phyloP scores from a whole-genome alignment of 2,113 vertebrate species.

The Takifugu flavidus region DNA sequence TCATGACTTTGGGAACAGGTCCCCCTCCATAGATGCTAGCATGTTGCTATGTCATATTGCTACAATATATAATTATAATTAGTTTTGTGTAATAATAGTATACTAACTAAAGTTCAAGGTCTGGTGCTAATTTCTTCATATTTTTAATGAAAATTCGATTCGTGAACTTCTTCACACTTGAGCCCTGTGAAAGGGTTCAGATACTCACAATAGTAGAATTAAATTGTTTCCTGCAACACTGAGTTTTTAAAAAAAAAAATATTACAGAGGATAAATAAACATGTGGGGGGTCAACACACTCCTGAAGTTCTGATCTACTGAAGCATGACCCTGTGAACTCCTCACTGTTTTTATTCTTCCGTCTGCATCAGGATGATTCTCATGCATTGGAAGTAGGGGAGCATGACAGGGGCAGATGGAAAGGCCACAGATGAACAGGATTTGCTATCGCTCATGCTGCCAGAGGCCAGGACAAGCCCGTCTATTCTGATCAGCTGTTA shows the following conservation, averaged over 20 bases:
- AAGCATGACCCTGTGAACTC: background rate
- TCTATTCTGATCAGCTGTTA: constrained; percentile 36
- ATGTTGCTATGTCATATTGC: no score
- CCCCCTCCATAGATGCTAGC: no score
- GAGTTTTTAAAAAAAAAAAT: background rate
- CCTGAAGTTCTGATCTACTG: constrained; percentile 20
- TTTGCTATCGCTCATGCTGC: no score
- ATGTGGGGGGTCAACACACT: background rate
- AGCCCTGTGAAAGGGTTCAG: no score
- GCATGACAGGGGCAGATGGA: constrained; percentile 53
- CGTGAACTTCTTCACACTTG: no score
- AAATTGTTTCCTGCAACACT: background rate
- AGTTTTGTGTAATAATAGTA: no score
- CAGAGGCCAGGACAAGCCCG: constrained; percentile 5
- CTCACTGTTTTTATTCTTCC: constrained; percentile 42
- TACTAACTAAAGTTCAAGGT: no score
- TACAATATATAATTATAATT: no score
- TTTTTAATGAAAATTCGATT: no score
- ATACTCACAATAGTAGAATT: background rate
- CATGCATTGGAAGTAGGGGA: constrained; percentile 63
- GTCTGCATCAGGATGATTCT: constrained; percentile 52
- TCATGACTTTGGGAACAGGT: no score
- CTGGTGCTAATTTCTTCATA: no score
- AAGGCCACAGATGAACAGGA: background rate
- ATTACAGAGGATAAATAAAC: background rate